A percentile compares a stretch with the other conserved stretches of the same genome.
Conservation (phyloP, 2,113 vertebrate species). For the Prolemur simus region DNA sequence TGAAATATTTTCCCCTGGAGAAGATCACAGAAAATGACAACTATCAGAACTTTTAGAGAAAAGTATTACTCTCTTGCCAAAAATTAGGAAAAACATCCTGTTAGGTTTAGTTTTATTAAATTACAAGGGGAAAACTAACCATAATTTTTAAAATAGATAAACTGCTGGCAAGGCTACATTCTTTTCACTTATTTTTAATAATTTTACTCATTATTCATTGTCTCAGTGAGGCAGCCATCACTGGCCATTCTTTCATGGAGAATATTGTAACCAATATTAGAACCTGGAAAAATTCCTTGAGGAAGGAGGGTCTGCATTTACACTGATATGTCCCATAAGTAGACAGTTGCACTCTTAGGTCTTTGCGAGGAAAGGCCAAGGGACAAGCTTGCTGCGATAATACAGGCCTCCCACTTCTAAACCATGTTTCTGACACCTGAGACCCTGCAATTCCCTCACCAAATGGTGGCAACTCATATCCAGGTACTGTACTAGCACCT, state of each 20-base stretch:
- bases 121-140: neutral
- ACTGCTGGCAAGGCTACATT: neutral
- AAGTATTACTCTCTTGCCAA: neutral
- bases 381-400: neutral
- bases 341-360: neutral
- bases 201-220: neutral
- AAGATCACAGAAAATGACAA: conserved; percentile 44
- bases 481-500: neutral
- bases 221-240: neutral
- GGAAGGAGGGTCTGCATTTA: neutral
- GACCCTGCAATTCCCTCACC: neutral
- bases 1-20: neutral
- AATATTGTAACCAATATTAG: neutral
- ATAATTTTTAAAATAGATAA: neutral
- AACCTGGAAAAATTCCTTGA: neutral
- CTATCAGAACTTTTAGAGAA: neutral
- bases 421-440: neutral
- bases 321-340: neutral
- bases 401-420: neutral
- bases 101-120: neutral
- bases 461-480: neutral
- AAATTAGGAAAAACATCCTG: neutral
- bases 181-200: neutral
- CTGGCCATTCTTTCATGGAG: neutral
- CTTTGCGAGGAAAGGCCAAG: neutral